phyloP scores from a whole-genome alignment of 2,888 invertebrate genomes.

The Pristionchus arcanus region DNA sequence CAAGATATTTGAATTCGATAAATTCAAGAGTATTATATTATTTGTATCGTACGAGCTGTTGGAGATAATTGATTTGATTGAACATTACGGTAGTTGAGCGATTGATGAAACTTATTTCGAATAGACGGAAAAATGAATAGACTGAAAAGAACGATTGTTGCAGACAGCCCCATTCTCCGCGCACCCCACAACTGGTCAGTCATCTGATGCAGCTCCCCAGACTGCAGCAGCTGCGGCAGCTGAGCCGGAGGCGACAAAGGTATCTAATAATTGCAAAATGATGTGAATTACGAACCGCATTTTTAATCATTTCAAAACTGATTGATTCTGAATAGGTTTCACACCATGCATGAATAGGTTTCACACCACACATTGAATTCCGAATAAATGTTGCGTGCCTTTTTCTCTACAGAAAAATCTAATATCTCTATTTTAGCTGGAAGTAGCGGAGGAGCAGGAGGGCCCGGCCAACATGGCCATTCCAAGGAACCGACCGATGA shows the following conservation, averaged over 20 bases:
- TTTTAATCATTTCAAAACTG: too few species aligned
- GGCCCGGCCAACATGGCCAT: conserved; percentile 42
- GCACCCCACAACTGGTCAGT: not conserved
- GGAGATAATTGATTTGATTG: not conserved
- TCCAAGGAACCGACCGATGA: not conserved
- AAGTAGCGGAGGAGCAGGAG: not conserved
- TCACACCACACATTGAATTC: too few species aligned
- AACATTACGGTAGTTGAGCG: not conserved
- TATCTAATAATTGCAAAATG: not conserved
- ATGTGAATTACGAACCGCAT: too few species aligned
- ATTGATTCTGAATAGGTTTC: too few species aligned
- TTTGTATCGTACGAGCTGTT: not conserved
- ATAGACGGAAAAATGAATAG: too few species aligned
- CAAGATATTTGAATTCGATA: too few species aligned
- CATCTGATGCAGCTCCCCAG: not conserved
- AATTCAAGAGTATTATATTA: too few species aligned
- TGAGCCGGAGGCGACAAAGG: conserved; percentile 25
- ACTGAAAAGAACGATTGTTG: not conserved
- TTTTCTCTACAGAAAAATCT: not conserved
- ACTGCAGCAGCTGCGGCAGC: conserved; percentile 8
- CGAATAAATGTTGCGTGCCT: not conserved
- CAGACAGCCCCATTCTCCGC: not conserved
- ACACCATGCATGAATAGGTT: too few species aligned
- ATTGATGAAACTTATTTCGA: not conserved
- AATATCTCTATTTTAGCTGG: not conserved